phyloP scores from a whole-genome alignment of 1,140 invertebrate species.

The Plectus sambesii region DNA sequence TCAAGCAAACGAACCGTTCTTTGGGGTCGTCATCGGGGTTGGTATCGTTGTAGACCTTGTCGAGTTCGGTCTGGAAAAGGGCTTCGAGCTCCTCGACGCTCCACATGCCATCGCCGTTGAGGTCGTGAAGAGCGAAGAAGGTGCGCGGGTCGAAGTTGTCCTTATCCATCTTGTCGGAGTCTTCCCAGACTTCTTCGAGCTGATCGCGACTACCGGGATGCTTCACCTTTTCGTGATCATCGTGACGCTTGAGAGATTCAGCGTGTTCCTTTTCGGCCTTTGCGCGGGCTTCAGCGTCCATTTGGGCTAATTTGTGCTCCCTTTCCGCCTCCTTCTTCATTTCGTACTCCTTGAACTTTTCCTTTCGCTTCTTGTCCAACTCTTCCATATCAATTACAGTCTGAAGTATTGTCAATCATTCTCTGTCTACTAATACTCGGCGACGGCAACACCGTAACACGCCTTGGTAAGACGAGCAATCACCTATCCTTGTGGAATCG shows the following conservation, averaged over 20 bases:
- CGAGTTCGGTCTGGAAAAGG: conserved; percentile 76
- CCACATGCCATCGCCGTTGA: conserved; percentile 85
- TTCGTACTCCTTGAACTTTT: conserved; percentile 90
- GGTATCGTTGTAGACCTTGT: conserved; percentile 52
- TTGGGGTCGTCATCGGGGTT: conserved; percentile 44
- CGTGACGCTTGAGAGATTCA: conserved; percentile 66
- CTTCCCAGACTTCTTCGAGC: conserved; percentile 94
- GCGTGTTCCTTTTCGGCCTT: conserved; percentile 58
- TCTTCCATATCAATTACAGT: conserved; percentile 70
- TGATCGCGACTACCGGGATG: conserved; percentile 70
- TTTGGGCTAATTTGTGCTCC: conserved; percentile 40
- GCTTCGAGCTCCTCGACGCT: conserved; percentile 89
- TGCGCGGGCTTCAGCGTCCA: conserved; percentile 50
- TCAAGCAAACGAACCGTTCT: conserved; percentile 32
- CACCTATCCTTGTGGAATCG: no score
- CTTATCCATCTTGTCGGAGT: conserved; percentile 78
- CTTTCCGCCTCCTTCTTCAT: conserved; percentile 84
- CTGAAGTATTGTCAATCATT: no score
- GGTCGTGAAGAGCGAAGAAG: conserved; percentile 92
- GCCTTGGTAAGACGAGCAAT: no score
- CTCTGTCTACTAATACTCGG: no score
- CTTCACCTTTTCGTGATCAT: conserved; percentile 70
- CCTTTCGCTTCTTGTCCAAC: conserved; percentile 65
- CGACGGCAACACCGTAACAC: no score
- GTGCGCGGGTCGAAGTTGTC: conserved; percentile 83